A percentile compares a stretch with the other conserved stretches of the same genome.
Evolutionary conservation across 2,113 vertebrate species (phyloP).

Genomic region (Naja naja): DNA sequence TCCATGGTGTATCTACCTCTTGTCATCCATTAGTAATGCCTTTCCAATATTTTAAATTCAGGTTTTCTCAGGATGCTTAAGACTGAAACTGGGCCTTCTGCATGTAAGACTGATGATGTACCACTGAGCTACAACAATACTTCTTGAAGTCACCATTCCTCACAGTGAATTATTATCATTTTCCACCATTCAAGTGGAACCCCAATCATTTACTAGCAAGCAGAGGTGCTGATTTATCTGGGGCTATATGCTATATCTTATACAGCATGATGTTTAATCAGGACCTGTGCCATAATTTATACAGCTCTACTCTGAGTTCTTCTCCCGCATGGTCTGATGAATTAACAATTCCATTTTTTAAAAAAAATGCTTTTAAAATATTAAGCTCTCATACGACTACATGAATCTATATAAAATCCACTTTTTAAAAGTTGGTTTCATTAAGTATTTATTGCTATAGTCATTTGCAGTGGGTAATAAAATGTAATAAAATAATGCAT

Average conservation of each 20-base stretch:
- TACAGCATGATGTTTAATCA: constrained; percentile 3
- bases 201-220: not conserved
- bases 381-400: not conserved
- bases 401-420: not conserved
- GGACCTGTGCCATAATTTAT: not conserved
- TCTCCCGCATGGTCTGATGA: not conserved
- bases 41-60: not conserved
- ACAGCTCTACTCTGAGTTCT: not conserved
- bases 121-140: not conserved
- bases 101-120: not conserved
- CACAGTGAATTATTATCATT: not conserved
- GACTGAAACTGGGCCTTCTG: not conserved
- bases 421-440: not conserved
- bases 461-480: not conserved
- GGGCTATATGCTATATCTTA: not conserved
- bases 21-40: not conserved
- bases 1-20: not conserved
- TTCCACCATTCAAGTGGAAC: not conserved
- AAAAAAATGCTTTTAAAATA: not conserved
- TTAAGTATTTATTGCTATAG: constrained; percentile 17
- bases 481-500: constrained; percentile 1
- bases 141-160: not conserved
- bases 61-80: not conserved
- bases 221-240: not conserved
- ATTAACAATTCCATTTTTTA: not conserved